Percentiles rank a stretch among this genome's conserved stretches.
phyloP scores from a whole-genome alignment of 53 echinoderm and acorn worm genomes.

The Astropecten irregularis region DNA sequence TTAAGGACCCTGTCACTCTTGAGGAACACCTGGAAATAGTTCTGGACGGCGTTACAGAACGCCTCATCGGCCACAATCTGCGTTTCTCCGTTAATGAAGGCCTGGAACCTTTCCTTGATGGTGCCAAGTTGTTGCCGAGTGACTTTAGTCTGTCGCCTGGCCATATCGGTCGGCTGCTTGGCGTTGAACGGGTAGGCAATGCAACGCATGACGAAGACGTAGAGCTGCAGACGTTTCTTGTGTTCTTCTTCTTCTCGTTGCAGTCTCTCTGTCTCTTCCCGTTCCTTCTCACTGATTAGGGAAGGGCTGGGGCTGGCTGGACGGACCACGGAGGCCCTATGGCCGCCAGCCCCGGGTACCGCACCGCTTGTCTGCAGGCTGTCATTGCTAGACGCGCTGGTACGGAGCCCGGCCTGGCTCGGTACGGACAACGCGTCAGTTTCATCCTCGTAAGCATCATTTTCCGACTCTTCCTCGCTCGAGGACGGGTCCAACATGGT shows the following conservation, averaged over 20 bases:
- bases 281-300: conserved; percentile 82
- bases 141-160: conserved; percentile 93
- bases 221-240: conserved; percentile 94
- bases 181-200: conserved; percentile 99
- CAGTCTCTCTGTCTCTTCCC: conserved; percentile 83
- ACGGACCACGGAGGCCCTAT: conserved; percentile 70
- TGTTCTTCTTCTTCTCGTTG: conserved; percentile 92
- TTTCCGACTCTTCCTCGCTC: conserved; percentile 95
- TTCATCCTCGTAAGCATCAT: conserved; percentile 79
- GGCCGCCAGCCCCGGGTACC: conserved; percentile 58
- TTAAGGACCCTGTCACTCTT: conserved; percentile 92
- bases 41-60: conserved; percentile 97
- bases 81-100: conserved; percentile 96
- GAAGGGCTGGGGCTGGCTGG: conserved; percentile 96
- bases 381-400: conserved; percentile 96
- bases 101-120: conserved; percentile 90
- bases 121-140: conserved; percentile 85
- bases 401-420: conserved; percentile 69
- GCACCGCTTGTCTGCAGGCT: conserved; percentile 81
- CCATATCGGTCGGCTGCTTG: conserved; percentile 99
- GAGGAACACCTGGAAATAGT: conserved; percentile 96
- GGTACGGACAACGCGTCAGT: conserved; percentile 79
- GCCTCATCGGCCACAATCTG: conserved; percentile 97
- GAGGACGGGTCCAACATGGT: conserved; percentile 97
- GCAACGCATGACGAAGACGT: conserved; percentile 97